Base-by-base conservation (phyloP, 2,113 vertebrate genomes). In the Okapia johnstoni region DNA sequence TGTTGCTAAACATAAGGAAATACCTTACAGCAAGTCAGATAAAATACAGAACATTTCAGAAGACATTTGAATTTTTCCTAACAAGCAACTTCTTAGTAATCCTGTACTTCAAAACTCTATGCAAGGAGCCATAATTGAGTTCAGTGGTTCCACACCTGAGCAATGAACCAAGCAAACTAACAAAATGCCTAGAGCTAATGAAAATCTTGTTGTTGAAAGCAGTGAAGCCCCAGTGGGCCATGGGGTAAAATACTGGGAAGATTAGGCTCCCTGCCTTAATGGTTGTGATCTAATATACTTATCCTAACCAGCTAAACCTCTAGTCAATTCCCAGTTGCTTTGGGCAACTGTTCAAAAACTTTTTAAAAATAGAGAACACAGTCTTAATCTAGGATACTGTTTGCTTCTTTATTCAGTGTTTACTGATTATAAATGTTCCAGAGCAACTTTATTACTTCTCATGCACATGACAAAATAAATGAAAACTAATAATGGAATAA, bases 101-200 rank as follows among this genome's bases (percentile, higher is more conserved):
- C 19, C 66, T 77, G 16, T 48, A 70, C 81, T 96, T 96, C 90
- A 96, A 89, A 97, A 94, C 55, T 63, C 81, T 92, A 85, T 36
- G 40, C 76, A 79, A 55, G 33, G 52, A 96, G 33, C 40, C 33
- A 33, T 96, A 92, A 96, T 95, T 95, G 95, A 97, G 95, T 96
- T 97, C 92, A 95, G 55, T 79, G 61, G 88, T 96, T 98, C 95
- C 48, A 95, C 94, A 96, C 96, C 93, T 95, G 85, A 92, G 85
- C 91, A 91, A 48, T 90, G 94, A 98, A 98, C 85, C 66, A 50
- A 55, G 85, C 81, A 94, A 55, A 58, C 66, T 92, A 86, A 97
- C 61, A 58, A 93, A 97, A 95, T 85, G 87, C 93, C 73, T 36
- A 52, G 93, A 77, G 95, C 60, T 93, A 96, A 97, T 90, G 96